Evolutionary conservation across 2,797 vertebrate genomes (phyloP).

Genomic region (Galagoides demidoff): DNA sequence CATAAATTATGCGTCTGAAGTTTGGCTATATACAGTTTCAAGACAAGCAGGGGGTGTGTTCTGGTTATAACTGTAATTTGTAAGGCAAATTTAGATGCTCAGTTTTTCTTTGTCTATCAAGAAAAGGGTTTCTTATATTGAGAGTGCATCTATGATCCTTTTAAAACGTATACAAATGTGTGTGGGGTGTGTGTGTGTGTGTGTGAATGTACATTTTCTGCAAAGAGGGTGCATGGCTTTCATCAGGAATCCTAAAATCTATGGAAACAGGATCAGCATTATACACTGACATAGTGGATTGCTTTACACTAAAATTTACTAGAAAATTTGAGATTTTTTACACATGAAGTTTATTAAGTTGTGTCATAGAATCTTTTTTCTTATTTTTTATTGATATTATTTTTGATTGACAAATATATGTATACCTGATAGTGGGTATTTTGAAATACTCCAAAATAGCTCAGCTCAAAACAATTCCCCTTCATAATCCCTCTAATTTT

Average conservation of each 20-base stretch:
- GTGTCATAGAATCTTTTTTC: neutral
- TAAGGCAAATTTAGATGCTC: neutral
- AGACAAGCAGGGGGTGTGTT: neutral
- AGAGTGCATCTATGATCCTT: neutral
- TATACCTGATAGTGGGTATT: neutral
- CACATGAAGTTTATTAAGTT: neutral
- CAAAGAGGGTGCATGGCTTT: neutral
- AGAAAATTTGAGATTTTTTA: neutral
- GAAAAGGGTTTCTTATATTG: neutral
- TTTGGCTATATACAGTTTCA: neutral
- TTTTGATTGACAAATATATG: neutral
- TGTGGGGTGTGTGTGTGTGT: neutral
- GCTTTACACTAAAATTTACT: neutral
- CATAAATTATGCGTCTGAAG: neutral
- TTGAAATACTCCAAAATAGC: neutral
- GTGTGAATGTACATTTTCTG: neutral
- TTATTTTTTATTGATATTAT: neutral
- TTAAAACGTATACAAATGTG: neutral
- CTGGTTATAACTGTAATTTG: neutral
- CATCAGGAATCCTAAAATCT: constrained; percentile 37
- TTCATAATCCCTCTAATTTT: constrained; percentile 12
- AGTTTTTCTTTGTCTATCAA: neutral
- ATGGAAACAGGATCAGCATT: neutral
- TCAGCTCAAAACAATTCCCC: neutral
- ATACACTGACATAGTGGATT: neutral